These are phyloP conservation scores for Cheumatopsyche charites DNA, from an alignment of 1,140 invertebrate genomes.

Conservation along the genomic window DNA sequence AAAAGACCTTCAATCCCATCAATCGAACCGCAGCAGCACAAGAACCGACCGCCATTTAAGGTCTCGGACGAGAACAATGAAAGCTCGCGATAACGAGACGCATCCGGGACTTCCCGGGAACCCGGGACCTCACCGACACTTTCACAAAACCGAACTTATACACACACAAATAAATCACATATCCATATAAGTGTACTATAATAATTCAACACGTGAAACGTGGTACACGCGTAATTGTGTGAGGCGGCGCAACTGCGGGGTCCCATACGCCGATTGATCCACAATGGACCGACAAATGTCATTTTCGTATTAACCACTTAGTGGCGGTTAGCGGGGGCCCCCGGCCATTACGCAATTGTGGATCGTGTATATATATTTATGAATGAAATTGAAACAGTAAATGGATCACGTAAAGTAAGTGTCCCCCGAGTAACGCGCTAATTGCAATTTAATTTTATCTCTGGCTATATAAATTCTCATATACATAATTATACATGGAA, in stretches of 20 bases:
- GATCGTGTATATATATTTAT: slow-evolving; percentile 32
- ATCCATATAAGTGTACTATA: too few relatives aligned
- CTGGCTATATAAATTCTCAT: background rate
- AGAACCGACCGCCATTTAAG: too few relatives aligned
- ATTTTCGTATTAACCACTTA: slow-evolving; percentile 49
- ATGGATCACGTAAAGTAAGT: slow-evolving; percentile 31
- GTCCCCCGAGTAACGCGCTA: background rate
- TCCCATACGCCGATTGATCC: slow-evolving; percentile 44
- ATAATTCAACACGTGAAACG: too few relatives aligned
- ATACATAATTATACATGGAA: background rate
- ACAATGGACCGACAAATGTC: slow-evolving; percentile 48
- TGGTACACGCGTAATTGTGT: slow-evolving; percentile 30
- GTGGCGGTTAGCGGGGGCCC: slow-evolving; percentile 15
- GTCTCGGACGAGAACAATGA: slow-evolving; percentile 10
- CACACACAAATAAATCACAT: too few relatives aligned
- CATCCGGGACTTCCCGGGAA: slow-evolving; percentile 27
- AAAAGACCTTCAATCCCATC: too few relatives aligned
- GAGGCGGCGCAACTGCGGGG: slow-evolving; percentile 25
- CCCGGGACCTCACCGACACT: background rate
- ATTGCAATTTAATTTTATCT: too few relatives aligned
- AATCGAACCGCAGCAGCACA: too few relatives aligned
- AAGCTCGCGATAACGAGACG: slow-evolving; percentile 10
- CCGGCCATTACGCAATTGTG: slow-evolving; percentile 45
- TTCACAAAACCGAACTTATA: too few relatives aligned
- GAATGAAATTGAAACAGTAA: slow-evolving; percentile 36